phyloP scores from a whole-genome alignment of 2,888 invertebrate genomes.

The Eugnorisma glareosa region DNA sequence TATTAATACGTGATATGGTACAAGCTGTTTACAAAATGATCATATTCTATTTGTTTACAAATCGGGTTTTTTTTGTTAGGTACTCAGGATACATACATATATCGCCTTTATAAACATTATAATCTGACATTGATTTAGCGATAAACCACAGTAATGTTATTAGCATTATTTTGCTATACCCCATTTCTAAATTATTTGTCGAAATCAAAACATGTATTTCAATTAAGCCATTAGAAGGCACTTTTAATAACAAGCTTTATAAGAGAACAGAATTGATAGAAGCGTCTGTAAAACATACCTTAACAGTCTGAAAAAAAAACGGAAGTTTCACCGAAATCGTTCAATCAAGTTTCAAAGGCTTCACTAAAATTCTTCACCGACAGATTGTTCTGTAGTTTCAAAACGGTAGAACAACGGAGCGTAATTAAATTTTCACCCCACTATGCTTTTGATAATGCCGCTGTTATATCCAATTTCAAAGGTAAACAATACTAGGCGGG shows the following conservation, averaged over 20 bases:
- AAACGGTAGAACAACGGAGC: slow-evolving; percentile 49
- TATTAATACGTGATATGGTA: too few relatives aligned
- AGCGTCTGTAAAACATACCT: neutral
- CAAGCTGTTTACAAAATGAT: too few relatives aligned
- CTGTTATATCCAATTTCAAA: slow-evolving; percentile 79
- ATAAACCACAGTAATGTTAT: neutral
- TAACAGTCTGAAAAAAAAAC: neutral
- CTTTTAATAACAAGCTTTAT: neutral
- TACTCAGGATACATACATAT: too few relatives aligned
- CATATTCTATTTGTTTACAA: too few relatives aligned
- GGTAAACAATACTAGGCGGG: slow-evolving; percentile 73
- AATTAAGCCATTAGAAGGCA: neutral
- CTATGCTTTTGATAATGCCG: slow-evolving; percentile 72
- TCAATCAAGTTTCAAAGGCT: neutral
- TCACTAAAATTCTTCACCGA: neutral
- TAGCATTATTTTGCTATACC: neutral
- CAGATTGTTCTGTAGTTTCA: slow-evolving; percentile 16
- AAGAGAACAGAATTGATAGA: neutral
- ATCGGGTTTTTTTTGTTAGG: too few relatives aligned
- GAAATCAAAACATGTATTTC: neutral
- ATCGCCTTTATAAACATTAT: too few relatives aligned
- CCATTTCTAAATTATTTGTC: neutral
- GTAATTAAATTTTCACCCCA: slow-evolving; percentile 75
- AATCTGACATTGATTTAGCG: neutral
- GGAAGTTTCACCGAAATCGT: neutral